Percentiles rank a stretch among this genome's conserved stretches.
These are phyloP conservation scores for Plotosus lineatus DNA, from an alignment of 2,113 vertebrate genomes.

Conservation along the genomic window DNA sequence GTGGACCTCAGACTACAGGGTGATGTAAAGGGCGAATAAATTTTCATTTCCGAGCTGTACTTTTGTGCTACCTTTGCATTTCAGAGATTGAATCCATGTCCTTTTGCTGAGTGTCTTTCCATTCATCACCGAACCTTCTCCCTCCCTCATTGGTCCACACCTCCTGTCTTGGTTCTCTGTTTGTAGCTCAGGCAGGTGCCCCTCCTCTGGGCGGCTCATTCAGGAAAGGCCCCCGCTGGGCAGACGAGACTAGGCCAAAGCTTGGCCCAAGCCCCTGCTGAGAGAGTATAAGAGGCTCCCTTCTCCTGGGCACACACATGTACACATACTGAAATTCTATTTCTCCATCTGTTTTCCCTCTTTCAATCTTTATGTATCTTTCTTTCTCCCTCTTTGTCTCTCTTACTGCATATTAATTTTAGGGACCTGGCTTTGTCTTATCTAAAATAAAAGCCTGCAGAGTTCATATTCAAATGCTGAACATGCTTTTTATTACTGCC, in stretches of 20 bases:
- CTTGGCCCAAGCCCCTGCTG: constrained; percentile 73
- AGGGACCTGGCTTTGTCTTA: background rate
- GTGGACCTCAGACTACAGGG: constrained; percentile 20
- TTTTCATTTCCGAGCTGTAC: constrained; percentile 54
- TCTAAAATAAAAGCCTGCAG: constrained; percentile 25
- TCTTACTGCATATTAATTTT: constrained; percentile 15
- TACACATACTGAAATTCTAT: constrained; percentile 67
- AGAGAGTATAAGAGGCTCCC: constrained; percentile 76
- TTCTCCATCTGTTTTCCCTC: constrained; percentile 75
- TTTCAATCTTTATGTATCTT: constrained; percentile 64
- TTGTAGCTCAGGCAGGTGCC: constrained; percentile 77
- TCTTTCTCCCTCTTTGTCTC: constrained; percentile 52
- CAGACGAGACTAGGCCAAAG: constrained; percentile 76
- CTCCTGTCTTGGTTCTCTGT: constrained; percentile 62
- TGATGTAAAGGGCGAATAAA: constrained; percentile 49
- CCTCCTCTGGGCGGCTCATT: constrained; percentile 77
- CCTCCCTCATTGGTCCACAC: constrained; percentile 32
- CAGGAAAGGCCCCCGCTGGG: constrained; percentile 78
- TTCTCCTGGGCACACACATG: constrained; percentile 62
- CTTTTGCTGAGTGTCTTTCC: constrained; percentile 73
- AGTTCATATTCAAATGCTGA: constrained; percentile 18
- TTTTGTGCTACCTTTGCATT: constrained; percentile 72
- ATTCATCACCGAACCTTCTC: constrained; percentile 49
- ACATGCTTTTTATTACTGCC: constrained; percentile 6
- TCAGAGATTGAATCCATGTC: constrained; percentile 70